Conservation (phyloP, 2,888 invertebrate species). For the Aradus depressus region DNA sequence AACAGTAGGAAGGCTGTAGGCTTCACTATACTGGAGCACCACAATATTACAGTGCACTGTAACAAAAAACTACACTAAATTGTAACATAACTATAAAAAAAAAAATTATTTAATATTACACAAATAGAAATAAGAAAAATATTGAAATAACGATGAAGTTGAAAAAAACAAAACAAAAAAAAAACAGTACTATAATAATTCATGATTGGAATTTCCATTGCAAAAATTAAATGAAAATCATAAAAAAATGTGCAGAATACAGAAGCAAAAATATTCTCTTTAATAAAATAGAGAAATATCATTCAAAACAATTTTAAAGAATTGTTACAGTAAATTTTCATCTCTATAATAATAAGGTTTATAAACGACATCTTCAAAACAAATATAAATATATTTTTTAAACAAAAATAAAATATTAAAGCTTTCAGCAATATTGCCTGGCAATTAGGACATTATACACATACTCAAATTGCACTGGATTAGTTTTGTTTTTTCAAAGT, state of each 20-base stretch:
- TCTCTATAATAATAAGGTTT: constrained; percentile 10
- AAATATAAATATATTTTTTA: constrained; percentile 7
- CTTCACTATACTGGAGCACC: too few species aligned
- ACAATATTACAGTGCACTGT: too few species aligned
- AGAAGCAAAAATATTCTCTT: constrained; percentile 6
- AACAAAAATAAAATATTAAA: constrained; percentile 20
- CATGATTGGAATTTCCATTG: too few species aligned
- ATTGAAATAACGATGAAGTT: too few species aligned
- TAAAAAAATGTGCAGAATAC: too few species aligned
- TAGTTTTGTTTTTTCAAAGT: too few species aligned
- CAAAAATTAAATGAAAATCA: too few species aligned
- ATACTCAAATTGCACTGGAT: constrained; percentile 18
- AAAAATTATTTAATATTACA: too few species aligned
- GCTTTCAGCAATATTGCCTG: constrained; percentile 8
- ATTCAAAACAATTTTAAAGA: constrained; percentile 14
- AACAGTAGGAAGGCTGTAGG: too few species aligned
- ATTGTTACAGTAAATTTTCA: constrained; percentile 13
- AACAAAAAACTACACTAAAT: too few species aligned
- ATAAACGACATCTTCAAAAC: constrained; percentile 11
- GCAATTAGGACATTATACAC: constrained; percentile 8
- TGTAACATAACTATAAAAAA: too few species aligned
- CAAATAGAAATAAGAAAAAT: too few species aligned
- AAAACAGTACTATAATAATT: constrained; percentile 7
- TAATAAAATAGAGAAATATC: constrained; percentile 18
- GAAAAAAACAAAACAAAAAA: constrained; percentile 6